phyloP scores from a whole-genome alignment of 2,888 invertebrate genomes.

The Balanococcus diminutus region DNA sequence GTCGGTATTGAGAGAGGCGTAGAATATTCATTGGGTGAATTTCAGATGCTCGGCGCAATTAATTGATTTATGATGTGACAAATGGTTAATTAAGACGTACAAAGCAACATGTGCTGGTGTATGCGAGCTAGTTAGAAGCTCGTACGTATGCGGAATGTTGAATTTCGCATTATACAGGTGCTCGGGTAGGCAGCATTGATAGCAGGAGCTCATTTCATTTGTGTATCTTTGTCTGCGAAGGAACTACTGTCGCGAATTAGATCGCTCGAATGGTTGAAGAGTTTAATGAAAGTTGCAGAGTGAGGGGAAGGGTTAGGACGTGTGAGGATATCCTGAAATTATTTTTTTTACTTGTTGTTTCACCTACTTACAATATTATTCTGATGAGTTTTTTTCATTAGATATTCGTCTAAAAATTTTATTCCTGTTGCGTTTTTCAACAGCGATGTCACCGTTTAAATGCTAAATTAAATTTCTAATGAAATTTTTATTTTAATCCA shows the following conservation, averaged over 20 bases:
- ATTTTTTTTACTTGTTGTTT: too few relatives aligned
- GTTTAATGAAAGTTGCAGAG: neutral
- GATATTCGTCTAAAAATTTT: too few relatives aligned
- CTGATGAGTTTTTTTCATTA: too few relatives aligned
- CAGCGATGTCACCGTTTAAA: too few relatives aligned
- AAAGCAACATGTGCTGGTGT: conserved; percentile 1
- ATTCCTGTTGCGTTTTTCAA: too few relatives aligned
- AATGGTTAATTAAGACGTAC: neutral
- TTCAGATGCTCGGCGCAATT: neutral
- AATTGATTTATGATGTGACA: conserved; percentile 10
- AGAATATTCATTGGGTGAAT: neutral
- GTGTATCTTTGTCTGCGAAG: neutral
- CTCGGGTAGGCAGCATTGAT: neutral
- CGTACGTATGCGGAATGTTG: neutral
- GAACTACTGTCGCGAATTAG: neutral
- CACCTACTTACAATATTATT: too few relatives aligned
- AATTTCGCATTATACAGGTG: neutral
- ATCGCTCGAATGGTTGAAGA: neutral
- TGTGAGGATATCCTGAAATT: neutral
- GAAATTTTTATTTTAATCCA: too few relatives aligned
- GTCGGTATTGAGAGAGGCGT: neutral
- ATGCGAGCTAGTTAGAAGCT: neutral
- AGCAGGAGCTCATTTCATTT: neutral
- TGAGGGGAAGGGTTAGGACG: neutral
- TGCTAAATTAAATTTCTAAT: too few relatives aligned